Evolutionary conservation across 1,140 invertebrate species (phyloP), one percentile per base, ranked within the genome.

Genomic region (Nylanderia fulva): DNA sequence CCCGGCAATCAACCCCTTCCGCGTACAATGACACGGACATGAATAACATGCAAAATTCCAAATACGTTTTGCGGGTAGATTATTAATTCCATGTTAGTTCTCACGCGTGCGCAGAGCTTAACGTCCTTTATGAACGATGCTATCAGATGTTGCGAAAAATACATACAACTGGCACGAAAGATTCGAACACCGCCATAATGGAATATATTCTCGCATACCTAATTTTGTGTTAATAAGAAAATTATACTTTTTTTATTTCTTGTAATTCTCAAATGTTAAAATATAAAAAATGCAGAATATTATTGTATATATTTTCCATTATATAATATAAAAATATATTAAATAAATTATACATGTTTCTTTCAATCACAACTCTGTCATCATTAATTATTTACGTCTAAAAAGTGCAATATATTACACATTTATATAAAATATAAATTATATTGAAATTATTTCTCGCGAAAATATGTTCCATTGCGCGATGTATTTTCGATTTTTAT

Each of bases 61-160:
- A 24, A 54, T 69, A 61, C 33, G 58, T 66, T 18, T 54, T 52
- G 33, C 7, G 7, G 48, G 85, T 64, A 71, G 52, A 85, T 85
- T 88, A 76, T 88, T 89, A 83, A 85, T 89, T 88, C 75, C 58
- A 83, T 63, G 83, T 74, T n/a, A n/a, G n/a, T n/a, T n/a, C 71
- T 84, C 72, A 58, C 56, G 66, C 29, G 27, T 66, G 52, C 56
- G 66, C 29, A 15, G 9, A 27, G 13, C 8, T n/a, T 52, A 21
- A 36, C 21, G 18, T 27, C 52, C n/a, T 33, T 58, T 18, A 42
- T 42, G 21, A 45, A 33, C 8, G 18, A n/a, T 48, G 4, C 18
- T 48, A 48, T 18, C 15, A n/a, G 58, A 27, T 71, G 60, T 58
- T 33, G 33, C 11, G 24, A 80, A 58, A 80, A 71, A 71, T 39